Percentiles rank a stretch among this genome's conserved stretches.
Conservation (phyloP, 2,797 vertebrate species). For the Halcyon badia region DNA sequence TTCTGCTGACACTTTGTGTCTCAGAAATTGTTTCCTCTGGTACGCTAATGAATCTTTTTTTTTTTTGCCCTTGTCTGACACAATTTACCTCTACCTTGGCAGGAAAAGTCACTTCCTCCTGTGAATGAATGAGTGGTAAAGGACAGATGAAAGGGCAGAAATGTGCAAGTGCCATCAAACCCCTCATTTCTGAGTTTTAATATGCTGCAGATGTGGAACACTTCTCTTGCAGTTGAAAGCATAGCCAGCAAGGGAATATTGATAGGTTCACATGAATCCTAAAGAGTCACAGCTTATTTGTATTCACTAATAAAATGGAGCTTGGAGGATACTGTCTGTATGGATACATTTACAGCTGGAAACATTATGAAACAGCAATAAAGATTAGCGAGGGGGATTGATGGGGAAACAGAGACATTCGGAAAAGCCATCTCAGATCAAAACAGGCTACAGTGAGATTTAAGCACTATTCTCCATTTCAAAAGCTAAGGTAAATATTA, state of each 20-base stretch:
- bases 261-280: constrained; percentile 38
- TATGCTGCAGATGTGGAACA: neutral
- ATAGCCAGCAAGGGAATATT: neutral
- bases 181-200: constrained; percentile 30
- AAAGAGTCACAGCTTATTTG: neutral
- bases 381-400: neutral
- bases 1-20: constrained; percentile 24
- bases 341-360: neutral
- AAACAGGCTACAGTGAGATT: neutral
- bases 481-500: neutral
- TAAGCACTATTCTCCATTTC: neutral
- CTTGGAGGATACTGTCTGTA: neutral
- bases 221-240: constrained; percentile 21
- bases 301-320: neutral
- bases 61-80: constrained; percentile 40
- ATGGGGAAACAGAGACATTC: neutral
- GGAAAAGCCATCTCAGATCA: neutral
- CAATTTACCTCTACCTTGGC: constrained; percentile 53
- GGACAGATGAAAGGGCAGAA: constrained; percentile 47
- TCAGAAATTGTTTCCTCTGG: constrained; percentile 41
- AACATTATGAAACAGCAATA: neutral
- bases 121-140: constrained; percentile 28
- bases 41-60: neutral
- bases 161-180: constrained; percentile 21
- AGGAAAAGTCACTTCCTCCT: constrained; percentile 49